Evolutionary conservation across 2,113 vertebrate species (phyloP).

Genomic region (Mus pahari): DNA sequence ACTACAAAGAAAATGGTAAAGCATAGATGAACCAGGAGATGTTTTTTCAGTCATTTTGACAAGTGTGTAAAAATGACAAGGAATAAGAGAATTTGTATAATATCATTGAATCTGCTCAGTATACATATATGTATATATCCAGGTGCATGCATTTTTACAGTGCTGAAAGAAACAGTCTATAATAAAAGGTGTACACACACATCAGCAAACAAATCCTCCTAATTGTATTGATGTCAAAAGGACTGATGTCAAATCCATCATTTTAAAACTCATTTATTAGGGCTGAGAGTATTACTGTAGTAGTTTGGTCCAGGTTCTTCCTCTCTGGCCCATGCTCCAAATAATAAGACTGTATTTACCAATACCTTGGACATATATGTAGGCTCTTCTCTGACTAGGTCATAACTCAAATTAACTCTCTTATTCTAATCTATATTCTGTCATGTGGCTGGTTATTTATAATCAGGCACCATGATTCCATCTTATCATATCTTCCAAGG

Average conservation of each 20-base stretch:
- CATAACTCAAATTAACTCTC: too few species aligned
- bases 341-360: too few species aligned
- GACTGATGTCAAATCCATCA: not conserved
- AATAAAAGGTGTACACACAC: not conserved
- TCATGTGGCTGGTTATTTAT: too few species aligned
- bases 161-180: not conserved
- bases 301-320: too few species aligned
- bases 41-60: not conserved
- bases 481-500: too few species aligned
- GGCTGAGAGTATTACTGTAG: not conserved
- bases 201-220: not conserved
- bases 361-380: too few species aligned
- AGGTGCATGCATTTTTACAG: not conserved
- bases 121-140: not conserved
- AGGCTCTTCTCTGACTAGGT: too few species aligned
- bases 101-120: not conserved
- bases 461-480: too few species aligned
- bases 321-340: too few species aligned
- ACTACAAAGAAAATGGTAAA: conserved; percentile 54
- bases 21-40: not conserved
- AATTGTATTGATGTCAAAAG: not conserved
- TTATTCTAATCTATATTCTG: too few species aligned
- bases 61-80: not conserved
- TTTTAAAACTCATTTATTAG: not conserved
- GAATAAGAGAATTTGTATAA: not conserved